These are phyloP conservation scores for Callosobruchus maculatus DNA, from an alignment of 2,888 invertebrate genomes.

Conservation along the genomic window DNA sequence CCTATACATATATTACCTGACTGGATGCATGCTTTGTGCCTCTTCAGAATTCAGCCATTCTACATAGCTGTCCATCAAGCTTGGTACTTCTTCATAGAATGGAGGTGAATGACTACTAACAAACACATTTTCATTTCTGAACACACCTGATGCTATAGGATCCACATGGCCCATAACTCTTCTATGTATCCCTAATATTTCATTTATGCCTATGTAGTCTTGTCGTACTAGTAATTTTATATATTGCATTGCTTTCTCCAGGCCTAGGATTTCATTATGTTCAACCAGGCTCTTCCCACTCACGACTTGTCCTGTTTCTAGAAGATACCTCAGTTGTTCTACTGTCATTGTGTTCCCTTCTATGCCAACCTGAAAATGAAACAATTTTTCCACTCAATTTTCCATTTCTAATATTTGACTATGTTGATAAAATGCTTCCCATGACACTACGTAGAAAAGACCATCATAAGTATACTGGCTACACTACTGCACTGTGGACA, in stretches of 20 bases:
- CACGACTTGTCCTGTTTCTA: slow-evolving; percentile 86
- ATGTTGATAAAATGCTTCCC: no score
- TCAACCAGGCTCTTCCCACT: slow-evolving; percentile 91
- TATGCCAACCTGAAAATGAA: slow-evolving; percentile 64
- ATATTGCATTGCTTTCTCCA: slow-evolving; percentile 93
- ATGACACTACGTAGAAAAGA: no score
- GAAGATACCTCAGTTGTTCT: slow-evolving; percentile 83
- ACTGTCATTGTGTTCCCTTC: slow-evolving; percentile 97
- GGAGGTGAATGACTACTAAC: slow-evolving; percentile 95
- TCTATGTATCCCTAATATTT: slow-evolving; percentile 88
- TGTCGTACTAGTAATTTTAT: slow-evolving; percentile 77
- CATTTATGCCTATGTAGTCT: slow-evolving; percentile 74
- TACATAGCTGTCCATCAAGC: slow-evolving; percentile 84
- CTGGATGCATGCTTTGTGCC: slow-evolving; percentile 58
- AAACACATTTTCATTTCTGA: slow-evolving; percentile 83
- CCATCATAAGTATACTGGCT: no score
- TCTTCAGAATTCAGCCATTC: slow-evolving; percentile 90
- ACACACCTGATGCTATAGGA: slow-evolving; percentile 84
- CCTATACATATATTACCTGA: slow-evolving; percentile 46
- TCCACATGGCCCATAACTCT: slow-evolving; percentile 93
- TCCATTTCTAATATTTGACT: no score
- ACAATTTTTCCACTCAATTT: slow-evolving; percentile 8
- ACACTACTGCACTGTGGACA: no score
- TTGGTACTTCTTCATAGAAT: slow-evolving; percentile 74
- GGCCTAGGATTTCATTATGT: slow-evolving; percentile 93